These are phyloP conservation scores for Orientallactaga bullata DNA, from an alignment of 2,113 vertebrate species.

Conservation along the genomic window DNA sequence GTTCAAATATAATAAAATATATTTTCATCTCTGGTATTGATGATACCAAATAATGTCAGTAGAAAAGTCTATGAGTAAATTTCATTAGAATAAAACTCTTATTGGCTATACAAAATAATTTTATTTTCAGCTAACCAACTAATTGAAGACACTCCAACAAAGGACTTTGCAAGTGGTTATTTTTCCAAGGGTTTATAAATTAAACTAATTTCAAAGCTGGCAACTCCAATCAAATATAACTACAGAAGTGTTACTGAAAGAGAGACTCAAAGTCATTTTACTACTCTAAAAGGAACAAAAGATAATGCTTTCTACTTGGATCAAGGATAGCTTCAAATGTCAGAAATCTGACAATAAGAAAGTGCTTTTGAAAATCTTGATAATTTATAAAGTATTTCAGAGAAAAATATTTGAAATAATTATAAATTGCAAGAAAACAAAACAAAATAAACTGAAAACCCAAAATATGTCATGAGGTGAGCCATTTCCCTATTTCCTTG, in stretches of 20 bases:
- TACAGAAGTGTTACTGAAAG: background rate
- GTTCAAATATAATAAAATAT: background rate
- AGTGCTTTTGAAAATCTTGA: slow-evolving; percentile 8
- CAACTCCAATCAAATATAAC: background rate
- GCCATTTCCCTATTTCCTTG: background rate
- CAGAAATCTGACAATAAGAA: slow-evolving; percentile 3
- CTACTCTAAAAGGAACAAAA: slow-evolving; percentile 30
- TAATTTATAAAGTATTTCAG: slow-evolving; percentile 23
- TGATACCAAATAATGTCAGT: slow-evolving; percentile 33
- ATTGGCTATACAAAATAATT: slow-evolving; percentile 21
- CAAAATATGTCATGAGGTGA: background rate
- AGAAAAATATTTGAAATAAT: background rate
- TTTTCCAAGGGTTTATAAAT: background rate
- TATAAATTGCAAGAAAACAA: background rate
- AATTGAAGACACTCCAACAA: slow-evolving; percentile 11
- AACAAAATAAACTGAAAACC: background rate
- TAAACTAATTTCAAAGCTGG: slow-evolving; percentile 7
- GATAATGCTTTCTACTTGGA: background rate
- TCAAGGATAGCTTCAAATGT: background rate
- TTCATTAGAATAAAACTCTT: slow-evolving; percentile 38
- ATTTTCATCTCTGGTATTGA: background rate
- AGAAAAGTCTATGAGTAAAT: background rate
- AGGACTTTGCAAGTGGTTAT: background rate
- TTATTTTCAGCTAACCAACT: slow-evolving; percentile 47
- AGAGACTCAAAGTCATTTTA: slow-evolving; percentile 27